A percentile compares a stretch with the other conserved stretches of the same genome.
Conservation (phyloP, 2,797 vertebrate species). For the Characodon lateralis region DNA sequence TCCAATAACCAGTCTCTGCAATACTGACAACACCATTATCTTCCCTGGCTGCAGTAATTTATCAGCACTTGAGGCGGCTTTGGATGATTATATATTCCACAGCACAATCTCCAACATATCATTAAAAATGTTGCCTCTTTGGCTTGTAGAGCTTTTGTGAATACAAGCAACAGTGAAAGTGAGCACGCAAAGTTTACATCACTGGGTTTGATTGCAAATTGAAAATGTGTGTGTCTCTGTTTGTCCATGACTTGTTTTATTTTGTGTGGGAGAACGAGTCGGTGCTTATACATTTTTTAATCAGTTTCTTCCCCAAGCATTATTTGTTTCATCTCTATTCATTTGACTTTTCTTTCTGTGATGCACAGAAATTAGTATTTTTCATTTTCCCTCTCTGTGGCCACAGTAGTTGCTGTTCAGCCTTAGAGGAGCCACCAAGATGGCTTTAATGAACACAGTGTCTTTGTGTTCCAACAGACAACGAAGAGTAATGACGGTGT, state of each 20-base stretch:
- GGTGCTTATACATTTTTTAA: conserved; percentile 46
- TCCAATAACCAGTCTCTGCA: conserved; percentile 34
- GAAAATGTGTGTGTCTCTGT: conserved; percentile 51
- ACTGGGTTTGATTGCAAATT: conserved; percentile 63
- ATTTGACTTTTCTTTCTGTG: conserved; percentile 25
- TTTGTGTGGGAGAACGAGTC: conserved; percentile 17
- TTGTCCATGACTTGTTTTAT: conserved; percentile 33
- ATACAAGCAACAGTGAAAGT: conserved; percentile 53
- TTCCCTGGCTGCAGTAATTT: conserved; percentile 72
- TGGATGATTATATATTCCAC: conserved; percentile 77
- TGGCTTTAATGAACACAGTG: conserved; percentile 55
- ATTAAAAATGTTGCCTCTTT: conserved; percentile 70
- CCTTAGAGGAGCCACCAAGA: conserved; percentile 25
- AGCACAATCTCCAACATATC: conserved; percentile 74
- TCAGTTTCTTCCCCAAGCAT: conserved; percentile 51
- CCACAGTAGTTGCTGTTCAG: conserved; percentile 33
- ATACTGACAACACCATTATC: conserved; percentile 74
- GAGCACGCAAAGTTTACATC: conserved; percentile 40
- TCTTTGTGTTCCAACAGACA: conserved; percentile 26
- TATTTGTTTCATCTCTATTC: conserved; percentile 62
- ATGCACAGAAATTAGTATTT: conserved; percentile 17
- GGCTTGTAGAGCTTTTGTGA: conserved; percentile 51
- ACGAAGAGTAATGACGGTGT: conserved; percentile 36
- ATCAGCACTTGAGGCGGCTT: conserved; percentile 72
- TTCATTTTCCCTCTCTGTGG: conserved; percentile 33